Percentiles rank a stretch among this genome's conserved stretches.
phyloP scores from a whole-genome alignment of 2,888 invertebrate species.

The Heteromurus nitidus region DNA sequence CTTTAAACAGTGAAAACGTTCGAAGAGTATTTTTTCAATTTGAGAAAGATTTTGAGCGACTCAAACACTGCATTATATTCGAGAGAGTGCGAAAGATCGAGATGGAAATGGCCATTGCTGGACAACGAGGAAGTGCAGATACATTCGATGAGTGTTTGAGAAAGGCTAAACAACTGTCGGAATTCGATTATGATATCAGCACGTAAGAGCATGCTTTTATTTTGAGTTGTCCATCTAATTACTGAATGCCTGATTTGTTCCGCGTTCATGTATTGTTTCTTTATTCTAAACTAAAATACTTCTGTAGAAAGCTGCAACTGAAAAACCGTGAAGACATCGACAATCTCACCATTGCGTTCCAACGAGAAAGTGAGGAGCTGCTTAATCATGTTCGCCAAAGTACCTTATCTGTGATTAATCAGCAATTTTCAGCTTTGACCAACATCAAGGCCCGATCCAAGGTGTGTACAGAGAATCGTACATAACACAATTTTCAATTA shows the following conservation, averaged over 20 bases:
- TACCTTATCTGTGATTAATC: slow-evolving; percentile 16
- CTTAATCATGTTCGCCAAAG: slow-evolving; percentile 12
- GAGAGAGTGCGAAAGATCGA: slow-evolving; percentile 33
- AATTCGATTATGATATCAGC: slow-evolving; percentile 9
- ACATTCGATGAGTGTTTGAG: slow-evolving; percentile 28
- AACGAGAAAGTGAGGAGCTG: slow-evolving; percentile 27
- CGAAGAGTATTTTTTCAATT: slow-evolving; percentile 38
- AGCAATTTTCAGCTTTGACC: slow-evolving; percentile 43
- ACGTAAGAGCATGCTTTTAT: too few species aligned
- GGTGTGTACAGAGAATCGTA: too few species aligned
- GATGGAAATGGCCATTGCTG: slow-evolving; percentile 21
- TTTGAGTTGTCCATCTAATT: too few species aligned
- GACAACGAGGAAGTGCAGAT: neutral
- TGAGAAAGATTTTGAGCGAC: slow-evolving; percentile 57
- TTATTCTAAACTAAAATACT: neutral
- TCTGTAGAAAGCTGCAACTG: slow-evolving; percentile 14
- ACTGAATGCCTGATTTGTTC: too few species aligned
- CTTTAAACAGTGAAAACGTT: slow-evolving; percentile 33
- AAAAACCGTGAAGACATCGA: slow-evolving; percentile 13
- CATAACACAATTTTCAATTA: neutral
- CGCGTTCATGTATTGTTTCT: neutral
- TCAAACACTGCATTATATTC: slow-evolving; percentile 56
- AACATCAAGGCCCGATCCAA: slow-evolving; percentile 48
- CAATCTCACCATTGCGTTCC: slow-evolving; percentile 3
- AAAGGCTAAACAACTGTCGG: neutral